These are phyloP conservation scores for Chloroceryle inda DNA, from an alignment of 2,797 vertebrate genomes.

Conservation along the genomic window DNA sequence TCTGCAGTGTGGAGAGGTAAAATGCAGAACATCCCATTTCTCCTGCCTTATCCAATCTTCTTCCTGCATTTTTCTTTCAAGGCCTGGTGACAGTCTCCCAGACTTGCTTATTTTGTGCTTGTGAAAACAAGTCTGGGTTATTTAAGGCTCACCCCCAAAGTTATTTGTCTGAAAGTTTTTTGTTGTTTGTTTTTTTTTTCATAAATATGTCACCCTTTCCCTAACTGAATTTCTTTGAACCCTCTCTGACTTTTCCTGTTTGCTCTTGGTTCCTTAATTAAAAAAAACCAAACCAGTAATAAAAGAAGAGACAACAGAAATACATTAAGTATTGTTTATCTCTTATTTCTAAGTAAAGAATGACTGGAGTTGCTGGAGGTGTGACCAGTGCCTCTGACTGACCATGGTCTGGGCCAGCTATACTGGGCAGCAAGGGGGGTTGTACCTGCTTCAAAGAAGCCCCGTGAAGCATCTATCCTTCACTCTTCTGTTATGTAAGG, in stretches of 20 bases:
- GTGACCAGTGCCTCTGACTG: not conserved
- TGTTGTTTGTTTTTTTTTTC: not conserved
- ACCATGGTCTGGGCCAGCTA: rapidly evolving
- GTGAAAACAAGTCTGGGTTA: not conserved
- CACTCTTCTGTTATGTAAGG: not conserved
- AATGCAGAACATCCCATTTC: not conserved
- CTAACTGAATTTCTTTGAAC: not conserved
- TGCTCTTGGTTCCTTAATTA: not conserved
- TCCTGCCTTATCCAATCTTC: not conserved
- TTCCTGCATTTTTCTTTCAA: not conserved
- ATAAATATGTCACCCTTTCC: not conserved
- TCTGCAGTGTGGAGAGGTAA: not conserved
- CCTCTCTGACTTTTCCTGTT: not conserved
- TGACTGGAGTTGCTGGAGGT: not conserved
- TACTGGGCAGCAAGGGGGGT: not conserved
- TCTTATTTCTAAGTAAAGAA: not conserved
- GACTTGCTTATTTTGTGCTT: not conserved
- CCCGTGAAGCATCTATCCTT: not conserved
- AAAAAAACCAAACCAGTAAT: not conserved
- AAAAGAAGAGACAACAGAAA: not conserved
- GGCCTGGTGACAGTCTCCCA: not conserved
- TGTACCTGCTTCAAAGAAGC: not conserved
- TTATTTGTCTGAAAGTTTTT: not conserved
- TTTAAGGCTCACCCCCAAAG: not conserved
- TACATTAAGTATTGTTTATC: not conserved